Evolutionary conservation across 2,113 vertebrate species (phyloP).

Genomic region (Spizaetus ornatus): DNA sequence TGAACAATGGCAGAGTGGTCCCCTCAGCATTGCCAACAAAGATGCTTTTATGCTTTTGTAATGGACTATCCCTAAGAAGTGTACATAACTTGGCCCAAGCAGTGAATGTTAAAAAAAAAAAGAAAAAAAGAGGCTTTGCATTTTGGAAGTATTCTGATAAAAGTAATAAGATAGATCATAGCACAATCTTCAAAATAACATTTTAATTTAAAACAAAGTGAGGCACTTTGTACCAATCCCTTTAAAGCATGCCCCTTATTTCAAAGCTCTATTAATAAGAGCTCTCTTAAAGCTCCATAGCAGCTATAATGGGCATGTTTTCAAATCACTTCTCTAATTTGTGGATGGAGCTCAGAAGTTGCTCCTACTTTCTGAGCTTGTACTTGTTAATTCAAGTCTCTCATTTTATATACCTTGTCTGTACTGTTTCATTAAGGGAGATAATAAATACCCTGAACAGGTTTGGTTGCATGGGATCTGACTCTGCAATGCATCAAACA

Average conservation of each 20-base stretch:
- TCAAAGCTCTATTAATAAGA: constrained; percentile 39
- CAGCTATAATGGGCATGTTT: not conserved
- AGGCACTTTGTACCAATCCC: not conserved
- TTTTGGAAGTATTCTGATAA: not conserved
- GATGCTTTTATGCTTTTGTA: not conserved
- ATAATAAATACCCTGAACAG: not conserved
- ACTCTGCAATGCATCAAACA: not conserved
- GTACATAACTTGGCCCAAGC: not conserved
- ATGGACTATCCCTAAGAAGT: not conserved
- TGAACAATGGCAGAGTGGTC: not conserved
- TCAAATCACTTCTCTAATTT: constrained; percentile 38
- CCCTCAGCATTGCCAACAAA: not conserved
- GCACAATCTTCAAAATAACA: constrained; percentile 1
- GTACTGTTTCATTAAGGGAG: not conserved
- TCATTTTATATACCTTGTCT: not conserved
- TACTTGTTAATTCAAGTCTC: not conserved
- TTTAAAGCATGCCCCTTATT: constrained; percentile 4
- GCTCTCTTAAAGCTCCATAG: not conserved
- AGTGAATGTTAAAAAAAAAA: not conserved
- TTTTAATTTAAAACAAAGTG: constrained; percentile 25
- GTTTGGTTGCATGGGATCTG: not conserved
- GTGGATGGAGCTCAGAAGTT: not conserved
- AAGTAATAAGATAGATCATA: constrained; percentile 4
- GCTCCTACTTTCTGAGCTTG: not conserved
- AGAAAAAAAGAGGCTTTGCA: not conserved